These are phyloP conservation scores for Morpho deidamia DNA, from an alignment of 2,888 invertebrate species.

Conservation along the genomic window DNA sequence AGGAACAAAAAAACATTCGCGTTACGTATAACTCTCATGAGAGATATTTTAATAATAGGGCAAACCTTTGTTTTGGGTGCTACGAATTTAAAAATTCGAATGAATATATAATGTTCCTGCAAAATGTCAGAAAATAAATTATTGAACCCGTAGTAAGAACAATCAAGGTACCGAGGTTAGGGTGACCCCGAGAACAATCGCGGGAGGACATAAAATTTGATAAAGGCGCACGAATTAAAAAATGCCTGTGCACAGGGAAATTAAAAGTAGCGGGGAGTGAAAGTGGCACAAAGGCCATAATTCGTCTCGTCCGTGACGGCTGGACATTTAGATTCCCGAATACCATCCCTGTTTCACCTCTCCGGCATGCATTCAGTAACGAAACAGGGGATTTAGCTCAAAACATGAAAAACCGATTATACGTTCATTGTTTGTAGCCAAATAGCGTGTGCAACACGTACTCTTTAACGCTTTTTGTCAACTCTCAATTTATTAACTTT, in stretches of 20 bases:
- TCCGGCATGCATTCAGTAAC: conserved; percentile 33
- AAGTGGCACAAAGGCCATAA: conserved; percentile 72
- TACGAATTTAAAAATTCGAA: not conserved
- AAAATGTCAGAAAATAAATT: conserved; percentile 17
- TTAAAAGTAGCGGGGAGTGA: conserved; percentile 55
- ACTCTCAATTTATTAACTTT: conserved; percentile 58
- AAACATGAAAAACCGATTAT: conserved; percentile 71
- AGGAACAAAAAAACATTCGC: no score
- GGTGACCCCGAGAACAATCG: conserved; percentile 47
- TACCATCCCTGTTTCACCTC: conserved; percentile 33
- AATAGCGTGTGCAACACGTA: conserved; percentile 49
- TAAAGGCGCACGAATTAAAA: conserved; percentile 68
- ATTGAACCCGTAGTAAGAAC: conserved; percentile 29
- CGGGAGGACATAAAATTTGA: conserved; percentile 57
- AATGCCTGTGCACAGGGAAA: conserved; percentile 61
- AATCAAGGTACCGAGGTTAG: conserved; percentile 45
- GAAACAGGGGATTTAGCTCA: conserved; percentile 54
- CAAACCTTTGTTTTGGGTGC: no score
- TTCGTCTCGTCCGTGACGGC: conserved; percentile 61
- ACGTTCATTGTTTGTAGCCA: conserved; percentile 54
- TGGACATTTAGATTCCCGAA: conserved; percentile 45
- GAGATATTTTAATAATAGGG: no score
- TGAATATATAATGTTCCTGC: not conserved
- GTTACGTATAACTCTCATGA: no score
- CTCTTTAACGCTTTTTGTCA: conserved; percentile 51